Evolutionary conservation across 2,113 vertebrate species (phyloP).

Genomic region (Cinclus cinclus): DNA sequence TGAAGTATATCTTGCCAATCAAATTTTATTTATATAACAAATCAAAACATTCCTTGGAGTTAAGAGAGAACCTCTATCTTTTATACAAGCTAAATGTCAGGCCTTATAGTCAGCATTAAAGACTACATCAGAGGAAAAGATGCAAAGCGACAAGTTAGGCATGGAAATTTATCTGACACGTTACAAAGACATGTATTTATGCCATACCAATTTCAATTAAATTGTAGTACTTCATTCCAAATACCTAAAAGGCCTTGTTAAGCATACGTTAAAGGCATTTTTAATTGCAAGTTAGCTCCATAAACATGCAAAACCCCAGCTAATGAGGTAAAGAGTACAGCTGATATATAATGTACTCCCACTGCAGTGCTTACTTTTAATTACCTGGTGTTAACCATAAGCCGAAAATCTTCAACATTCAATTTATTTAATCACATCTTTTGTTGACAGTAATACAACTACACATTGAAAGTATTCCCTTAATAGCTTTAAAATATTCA

Average conservation of each 20-base stretch:
- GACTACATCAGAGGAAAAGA: constrained; percentile 1
- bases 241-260: constrained; percentile 76
- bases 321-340: constrained; percentile 81
- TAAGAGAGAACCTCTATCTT: not conserved
- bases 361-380: constrained; percentile 83
- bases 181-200: constrained; percentile 62
- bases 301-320: constrained; percentile 77
- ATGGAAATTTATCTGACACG: constrained; percentile 37
- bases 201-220: constrained; percentile 72
- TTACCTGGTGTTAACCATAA: constrained; percentile 79
- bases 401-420: constrained; percentile 78
- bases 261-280: constrained; percentile 72
- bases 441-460: constrained; percentile 74
- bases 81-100: not conserved
- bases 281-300: constrained; percentile 80
- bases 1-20: not conserved
- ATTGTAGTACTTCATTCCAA: constrained; percentile 67
- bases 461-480: constrained; percentile 71
- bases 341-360: constrained; percentile 80
- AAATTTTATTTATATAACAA: not conserved
- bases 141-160: constrained; percentile 30
- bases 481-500: constrained; percentile 74
- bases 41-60: not conserved
- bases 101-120: not conserved
- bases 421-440: constrained; percentile 81